A percentile compares a stretch with the other conserved stretches of the same genome.
These are phyloP conservation scores for Mesembrinibis cayennensis DNA, from an alignment of 2,113 vertebrate species.

Conservation along the genomic window DNA sequence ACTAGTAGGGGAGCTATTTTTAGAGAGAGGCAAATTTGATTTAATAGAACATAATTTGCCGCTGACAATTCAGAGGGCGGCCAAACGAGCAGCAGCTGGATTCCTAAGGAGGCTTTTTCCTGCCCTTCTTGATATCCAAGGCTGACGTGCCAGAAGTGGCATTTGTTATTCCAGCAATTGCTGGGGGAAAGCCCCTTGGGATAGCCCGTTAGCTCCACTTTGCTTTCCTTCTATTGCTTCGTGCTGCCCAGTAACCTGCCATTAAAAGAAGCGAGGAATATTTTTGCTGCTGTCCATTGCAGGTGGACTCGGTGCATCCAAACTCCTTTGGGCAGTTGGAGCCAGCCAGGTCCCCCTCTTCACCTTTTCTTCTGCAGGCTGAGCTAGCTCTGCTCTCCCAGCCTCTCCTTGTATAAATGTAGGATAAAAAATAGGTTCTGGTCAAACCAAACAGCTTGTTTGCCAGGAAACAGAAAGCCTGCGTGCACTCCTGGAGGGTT, in stretches of 20 bases:
- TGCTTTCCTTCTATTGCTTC: background rate
- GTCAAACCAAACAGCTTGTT: background rate
- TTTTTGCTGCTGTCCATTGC: rapidly evolving
- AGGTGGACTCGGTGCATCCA: rapidly evolving
- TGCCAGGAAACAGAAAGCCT: background rate
- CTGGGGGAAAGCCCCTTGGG: constrained; percentile 39
- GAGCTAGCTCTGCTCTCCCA: background rate
- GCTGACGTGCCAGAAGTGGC: background rate
- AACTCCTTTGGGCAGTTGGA: background rate
- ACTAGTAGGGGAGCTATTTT: constrained; percentile 54
- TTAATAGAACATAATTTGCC: constrained; percentile 60
- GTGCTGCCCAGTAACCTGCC: rapidly evolving
- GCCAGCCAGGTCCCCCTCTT: background rate
- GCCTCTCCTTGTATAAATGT: background rate
- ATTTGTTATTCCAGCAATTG: constrained; percentile 16
- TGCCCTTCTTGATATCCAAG: constrained; percentile 22
- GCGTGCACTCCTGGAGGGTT: background rate
- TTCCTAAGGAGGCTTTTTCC: constrained; percentile 46
- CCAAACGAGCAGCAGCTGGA: constrained; percentile 51
- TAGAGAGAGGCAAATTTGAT: constrained; percentile 60
- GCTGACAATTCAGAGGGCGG: constrained; percentile 45
- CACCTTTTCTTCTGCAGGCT: background rate
- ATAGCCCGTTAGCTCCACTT: background rate
- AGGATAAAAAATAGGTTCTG: background rate
- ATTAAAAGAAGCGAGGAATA: rapidly evolving